These are phyloP conservation scores for Drosophila kambysellisi DNA, from an alignment of 2,888 invertebrate species.

Conservation along the genomic window DNA sequence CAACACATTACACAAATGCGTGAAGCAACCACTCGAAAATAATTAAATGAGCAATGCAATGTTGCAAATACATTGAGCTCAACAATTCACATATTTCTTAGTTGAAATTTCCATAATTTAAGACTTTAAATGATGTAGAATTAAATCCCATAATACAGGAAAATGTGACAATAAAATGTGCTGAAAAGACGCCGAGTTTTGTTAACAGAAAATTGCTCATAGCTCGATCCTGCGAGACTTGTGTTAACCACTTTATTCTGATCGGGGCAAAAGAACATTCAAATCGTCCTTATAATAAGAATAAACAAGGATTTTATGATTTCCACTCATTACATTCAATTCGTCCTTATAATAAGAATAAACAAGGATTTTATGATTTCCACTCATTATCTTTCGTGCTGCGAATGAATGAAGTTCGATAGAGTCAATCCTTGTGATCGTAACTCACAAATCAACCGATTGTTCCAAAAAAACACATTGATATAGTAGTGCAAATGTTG, in stretches of 20 bases:
- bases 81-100: not conserved
- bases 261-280: not conserved
- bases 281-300: not conserved
- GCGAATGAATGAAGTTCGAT: not conserved
- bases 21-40: slow-evolving; percentile 10
- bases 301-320: too few species aligned
- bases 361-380: not conserved
- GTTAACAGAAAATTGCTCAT: too few species aligned
- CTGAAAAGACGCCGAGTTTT: too few species aligned
- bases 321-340: too few species aligned
- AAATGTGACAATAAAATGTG: too few species aligned
- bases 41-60: not conserved
- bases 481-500: too few species aligned
- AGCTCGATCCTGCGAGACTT: not conserved
- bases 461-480: not conserved
- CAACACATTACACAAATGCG: slow-evolving; percentile 19
- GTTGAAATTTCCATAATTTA: not conserved
- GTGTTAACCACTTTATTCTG: not conserved
- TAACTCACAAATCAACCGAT: not conserved
- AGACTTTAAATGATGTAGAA: not conserved
- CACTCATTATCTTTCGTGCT: not conserved
- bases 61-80: not conserved
- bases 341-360: not conserved
- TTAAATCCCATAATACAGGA: not conserved
- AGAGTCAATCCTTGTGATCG: not conserved